phyloP scores from a whole-genome alignment of 2,888 invertebrate genomes.

The Halocaridina rubra region DNA sequence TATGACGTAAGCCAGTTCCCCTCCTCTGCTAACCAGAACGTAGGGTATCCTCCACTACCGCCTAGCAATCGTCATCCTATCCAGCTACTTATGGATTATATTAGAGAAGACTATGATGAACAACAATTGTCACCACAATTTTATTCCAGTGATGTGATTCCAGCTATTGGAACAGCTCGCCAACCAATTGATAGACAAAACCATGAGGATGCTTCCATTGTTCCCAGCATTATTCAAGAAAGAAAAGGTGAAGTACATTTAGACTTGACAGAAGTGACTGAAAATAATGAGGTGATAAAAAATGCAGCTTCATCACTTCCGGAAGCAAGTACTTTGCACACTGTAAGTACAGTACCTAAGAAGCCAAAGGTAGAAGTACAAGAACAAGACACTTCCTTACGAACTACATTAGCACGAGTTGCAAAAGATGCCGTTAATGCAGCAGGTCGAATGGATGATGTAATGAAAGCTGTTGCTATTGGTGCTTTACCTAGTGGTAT shows the following conservation, averaged over 20 bases:
- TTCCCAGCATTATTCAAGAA: neutral
- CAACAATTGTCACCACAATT: no score
- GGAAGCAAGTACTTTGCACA: neutral
- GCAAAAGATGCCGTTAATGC: neutral
- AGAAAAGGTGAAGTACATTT: neutral
- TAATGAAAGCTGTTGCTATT: conserved; percentile 57
- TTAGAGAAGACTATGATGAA: no score
- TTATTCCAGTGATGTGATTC: no score
- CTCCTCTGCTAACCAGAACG: neutral
- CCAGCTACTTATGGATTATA: no score
- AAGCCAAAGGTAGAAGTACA: neutral
- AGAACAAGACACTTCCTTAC: no score
- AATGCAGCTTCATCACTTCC: neutral
- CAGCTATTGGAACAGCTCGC: no score
- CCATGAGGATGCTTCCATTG: neutral
- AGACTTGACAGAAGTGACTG: neutral
- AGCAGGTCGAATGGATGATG: conserved; percentile 21
- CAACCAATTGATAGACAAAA: neutral
- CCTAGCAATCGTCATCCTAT: neutral
- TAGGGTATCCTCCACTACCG: neutral
- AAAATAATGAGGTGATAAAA: neutral
- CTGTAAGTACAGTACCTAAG: neutral
- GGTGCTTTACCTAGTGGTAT: conserved; percentile 60
- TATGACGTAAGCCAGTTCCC: no score
- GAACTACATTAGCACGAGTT: neutral